Percentiles rank a stretch among this genome's conserved stretches.
Conservation (phyloP, 2,113 vertebrate species). For the Geococcyx californianus region DNA sequence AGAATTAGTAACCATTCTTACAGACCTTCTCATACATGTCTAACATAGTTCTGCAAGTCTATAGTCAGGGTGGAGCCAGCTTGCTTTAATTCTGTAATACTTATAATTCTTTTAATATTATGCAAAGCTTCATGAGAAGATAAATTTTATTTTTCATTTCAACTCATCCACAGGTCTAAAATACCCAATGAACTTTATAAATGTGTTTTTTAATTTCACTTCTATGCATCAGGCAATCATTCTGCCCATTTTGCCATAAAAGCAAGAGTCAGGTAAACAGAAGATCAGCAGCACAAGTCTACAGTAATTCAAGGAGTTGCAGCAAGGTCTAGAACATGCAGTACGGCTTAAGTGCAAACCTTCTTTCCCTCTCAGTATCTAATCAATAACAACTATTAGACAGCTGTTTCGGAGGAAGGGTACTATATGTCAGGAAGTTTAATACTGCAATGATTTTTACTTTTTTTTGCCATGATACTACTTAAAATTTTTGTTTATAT, state of each 20-base stretch:
- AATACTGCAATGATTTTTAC: background rate
- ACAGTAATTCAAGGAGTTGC: background rate
- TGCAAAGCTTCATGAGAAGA: background rate
- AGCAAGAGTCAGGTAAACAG: background rate
- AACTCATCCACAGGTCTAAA: background rate
- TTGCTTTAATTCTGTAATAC: background rate
- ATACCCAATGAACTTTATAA: background rate
- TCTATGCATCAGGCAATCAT: background rate
- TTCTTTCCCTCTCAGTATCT: background rate
- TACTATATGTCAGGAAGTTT: background rate
- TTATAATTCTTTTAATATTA: background rate
- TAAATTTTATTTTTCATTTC: background rate
- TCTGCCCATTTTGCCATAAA: background rate
- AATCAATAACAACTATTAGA: constrained; percentile 19
- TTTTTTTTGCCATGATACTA: background rate
- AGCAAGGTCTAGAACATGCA: background rate
- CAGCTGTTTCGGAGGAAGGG: background rate
- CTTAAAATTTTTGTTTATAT: background rate
- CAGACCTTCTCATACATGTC: background rate
- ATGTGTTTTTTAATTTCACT: background rate
- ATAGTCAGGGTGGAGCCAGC: background rate
- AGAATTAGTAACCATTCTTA: background rate
- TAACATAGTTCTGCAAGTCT: background rate
- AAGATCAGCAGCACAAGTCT: background rate
- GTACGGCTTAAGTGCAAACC: background rate